Percentiles rank a stretch among this genome's conserved stretches.
Conservation (phyloP, 1,140 invertebrate genomes). For the Odontomachus brunneus region DNA sequence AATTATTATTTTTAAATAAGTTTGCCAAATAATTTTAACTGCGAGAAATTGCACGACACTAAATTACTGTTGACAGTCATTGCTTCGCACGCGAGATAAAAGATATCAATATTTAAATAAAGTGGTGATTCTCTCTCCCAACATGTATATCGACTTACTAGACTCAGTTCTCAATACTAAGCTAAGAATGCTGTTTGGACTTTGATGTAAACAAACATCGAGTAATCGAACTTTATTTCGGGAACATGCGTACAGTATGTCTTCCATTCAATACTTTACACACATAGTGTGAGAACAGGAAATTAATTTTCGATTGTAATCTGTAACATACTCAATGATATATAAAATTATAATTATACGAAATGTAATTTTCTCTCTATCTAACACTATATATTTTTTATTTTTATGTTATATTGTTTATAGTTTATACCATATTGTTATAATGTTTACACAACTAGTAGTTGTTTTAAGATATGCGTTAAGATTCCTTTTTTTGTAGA, state of each 20-base stretch:
- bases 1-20: slow-evolving; percentile 22
- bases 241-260: no score
- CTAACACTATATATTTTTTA: neutral
- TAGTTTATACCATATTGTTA: no score
- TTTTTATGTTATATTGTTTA: neutral
- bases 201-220: slow-evolving; percentile 15
- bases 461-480: neutral
- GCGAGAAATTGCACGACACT: neutral
- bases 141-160: neutral
- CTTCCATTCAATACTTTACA: no score
- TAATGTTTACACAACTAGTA: no score
- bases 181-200: slow-evolving; percentile 4
- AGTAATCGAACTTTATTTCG: neutral
- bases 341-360: slow-evolving; percentile 4
- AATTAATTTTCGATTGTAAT: neutral
- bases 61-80: neutral
- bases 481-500: neutral
- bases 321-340: neutral
- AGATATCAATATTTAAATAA: neutral
- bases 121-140: neutral
- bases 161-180: neutral
- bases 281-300: no score
- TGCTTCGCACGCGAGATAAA: neutral
- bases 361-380: neutral
- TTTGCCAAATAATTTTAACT: neutral